Base-by-base conservation (phyloP, 2,888 invertebrate species). In the Drosophila antonietae region DNA sequence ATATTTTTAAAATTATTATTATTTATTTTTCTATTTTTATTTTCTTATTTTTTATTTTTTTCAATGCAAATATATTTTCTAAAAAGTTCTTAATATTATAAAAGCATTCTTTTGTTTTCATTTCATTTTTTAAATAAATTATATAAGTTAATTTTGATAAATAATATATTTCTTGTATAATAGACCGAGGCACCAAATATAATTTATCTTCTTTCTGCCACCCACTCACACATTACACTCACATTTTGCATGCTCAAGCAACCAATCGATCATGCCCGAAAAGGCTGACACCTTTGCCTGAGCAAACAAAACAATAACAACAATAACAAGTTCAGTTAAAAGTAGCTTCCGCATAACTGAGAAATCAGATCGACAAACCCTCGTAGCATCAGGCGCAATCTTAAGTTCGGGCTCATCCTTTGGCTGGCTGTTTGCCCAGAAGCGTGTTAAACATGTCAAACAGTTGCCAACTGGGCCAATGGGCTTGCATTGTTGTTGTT, bases 391-490 rank as follows among this genome's bases (percentile, higher is more conserved):
- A 37, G n/a, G n/a, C 35, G 15, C 39, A 23, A 6, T 33, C 20
- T 33, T 20, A 6, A 20, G 12, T 37, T 23, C 23, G n/a, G 60
- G 44, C 56, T 74, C 44, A 70, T 79, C 75, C 75, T 67, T 49
- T 33, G 41, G 44, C 49, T 33, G 61, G 31, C 39, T 57, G 58
- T 55, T 47, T 60, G 68, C 64, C 66, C 73, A 77, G 66, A 73
- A 81, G 71, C 63, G 66, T 70, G 75, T 60, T 68, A 71, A 81
- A 65, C 83, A 75, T 73, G 77, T 67, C 80, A 78, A 75, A 80
- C 70, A 71, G 85, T 70, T 74, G 72, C 63, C 84, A 85, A 86
- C 78, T 80, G 80, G 73, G 74, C 72, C 85, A 89, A 83, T 74
- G 62, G 73, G 75, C 82, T 65, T 66, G 70, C 61, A 43, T 49